phyloP scores from a whole-genome alignment of 1,140 invertebrate species.

The Drosophila ercepeae region DNA sequence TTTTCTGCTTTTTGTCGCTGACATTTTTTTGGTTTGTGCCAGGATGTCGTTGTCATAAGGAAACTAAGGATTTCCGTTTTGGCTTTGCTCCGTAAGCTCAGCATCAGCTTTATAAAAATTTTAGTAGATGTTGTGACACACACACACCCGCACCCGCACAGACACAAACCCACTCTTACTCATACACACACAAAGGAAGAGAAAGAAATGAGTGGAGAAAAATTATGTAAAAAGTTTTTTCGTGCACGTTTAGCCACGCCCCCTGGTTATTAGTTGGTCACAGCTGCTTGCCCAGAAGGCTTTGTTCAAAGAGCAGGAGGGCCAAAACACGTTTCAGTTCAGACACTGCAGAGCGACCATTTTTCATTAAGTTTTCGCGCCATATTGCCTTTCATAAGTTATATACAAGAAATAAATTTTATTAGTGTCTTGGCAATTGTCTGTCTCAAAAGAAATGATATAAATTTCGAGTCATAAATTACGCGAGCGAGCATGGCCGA shows the following conservation, averaged over 20 bases:
- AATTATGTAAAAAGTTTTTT: slow-evolving; percentile 69
- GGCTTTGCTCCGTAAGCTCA: slow-evolving; percentile 48
- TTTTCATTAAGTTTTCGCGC: slow-evolving; percentile 75
- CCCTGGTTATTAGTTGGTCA: slow-evolving; percentile 60
- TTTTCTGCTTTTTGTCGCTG: not conserved
- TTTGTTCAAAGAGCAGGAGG: not conserved
- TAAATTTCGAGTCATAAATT: slow-evolving; percentile 69
- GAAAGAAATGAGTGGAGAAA: slow-evolving; percentile 35
- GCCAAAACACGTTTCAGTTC: slow-evolving; percentile 25
- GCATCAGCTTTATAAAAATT: slow-evolving; percentile 59
- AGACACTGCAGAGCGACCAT: slow-evolving; percentile 48
- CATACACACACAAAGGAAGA: slow-evolving; percentile 4
- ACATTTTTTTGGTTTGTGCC: slow-evolving; percentile 37
- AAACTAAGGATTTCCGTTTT: slow-evolving; percentile 65
- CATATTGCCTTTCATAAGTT: slow-evolving; percentile 59
- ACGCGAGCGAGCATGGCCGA: slow-evolving; percentile 23
- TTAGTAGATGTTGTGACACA: slow-evolving; percentile 50
- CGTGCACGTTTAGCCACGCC: slow-evolving; percentile 42
- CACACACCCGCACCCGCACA: slow-evolving; percentile 24
- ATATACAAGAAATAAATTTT: slow-evolving; percentile 55
- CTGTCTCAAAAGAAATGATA: slow-evolving; percentile 47
- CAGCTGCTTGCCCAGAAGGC: slow-evolving; percentile 50
- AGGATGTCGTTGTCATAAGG: slow-evolving; percentile 64
- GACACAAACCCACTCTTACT: too few species aligned
- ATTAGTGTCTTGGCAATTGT: slow-evolving; percentile 60